Conservation (phyloP, 2,797 vertebrate species). For the Helicolenus hilgendorfi region DNA sequence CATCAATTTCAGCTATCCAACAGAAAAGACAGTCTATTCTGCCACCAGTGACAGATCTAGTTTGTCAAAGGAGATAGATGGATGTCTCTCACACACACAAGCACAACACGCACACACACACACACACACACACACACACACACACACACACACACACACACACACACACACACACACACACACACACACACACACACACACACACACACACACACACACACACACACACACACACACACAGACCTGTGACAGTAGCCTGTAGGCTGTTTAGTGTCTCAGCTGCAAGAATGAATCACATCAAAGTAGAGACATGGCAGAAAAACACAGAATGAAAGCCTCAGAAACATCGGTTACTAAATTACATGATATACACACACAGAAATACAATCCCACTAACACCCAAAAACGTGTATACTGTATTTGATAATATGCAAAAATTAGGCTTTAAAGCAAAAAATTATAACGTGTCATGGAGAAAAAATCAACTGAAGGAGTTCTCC, state of each 20-base stretch:
- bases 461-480: neutral
- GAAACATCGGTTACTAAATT: slow-evolving; percentile 62
- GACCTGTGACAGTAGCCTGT: slow-evolving; percentile 64
- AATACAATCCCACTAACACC: slow-evolving; percentile 1
- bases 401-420: neutral
- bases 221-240: slow-evolving; percentile 25
- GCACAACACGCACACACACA: slow-evolving; percentile 4
- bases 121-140: slow-evolving; percentile 24
- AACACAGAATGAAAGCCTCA: slow-evolving; percentile 54
- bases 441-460: slow-evolving; percentile 25
- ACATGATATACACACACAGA: neutral
- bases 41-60: slow-evolving; percentile 71
- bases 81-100: slow-evolving; percentile 53
- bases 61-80: slow-evolving; percentile 79
- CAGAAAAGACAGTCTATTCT: slow-evolving; percentile 67
- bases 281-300: slow-evolving; percentile 81
- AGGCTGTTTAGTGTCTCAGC: slow-evolving; percentile 74
- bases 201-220: slow-evolving; percentile 15
- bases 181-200: slow-evolving; percentile 15
- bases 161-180: slow-evolving; percentile 22
- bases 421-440: neutral
- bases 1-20: slow-evolving; percentile 74
- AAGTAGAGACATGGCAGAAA: slow-evolving; percentile 70
- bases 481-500: neutral
- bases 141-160: too few species aligned